Base-by-base conservation (phyloP, 2,113 vertebrate species). In the Notiomystis cincta region DNA sequence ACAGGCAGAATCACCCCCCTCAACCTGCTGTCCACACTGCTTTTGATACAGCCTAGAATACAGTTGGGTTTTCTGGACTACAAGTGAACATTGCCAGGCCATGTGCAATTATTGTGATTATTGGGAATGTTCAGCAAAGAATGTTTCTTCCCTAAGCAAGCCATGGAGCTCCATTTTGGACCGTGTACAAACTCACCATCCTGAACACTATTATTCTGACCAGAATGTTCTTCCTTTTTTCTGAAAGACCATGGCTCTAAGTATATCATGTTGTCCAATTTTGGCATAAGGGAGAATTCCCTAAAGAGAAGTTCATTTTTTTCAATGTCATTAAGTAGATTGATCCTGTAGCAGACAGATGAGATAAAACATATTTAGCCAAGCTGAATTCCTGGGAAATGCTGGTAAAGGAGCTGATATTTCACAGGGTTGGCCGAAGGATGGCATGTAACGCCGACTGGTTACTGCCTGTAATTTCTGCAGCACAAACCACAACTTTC, bases 31-130 rank as follows among this genome's bases (percentile, higher is more conserved):
- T 20, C 12, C 57, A 31, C 0, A 0, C 20, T 58, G 7, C 51
- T 82, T 72, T 56, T 50, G 44, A 33, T 44, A 35, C 35, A 89
- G 35, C 23, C 48, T 25, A 71, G 58, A 20, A 44, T 30, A 13
- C 1, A 1, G 3, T 0, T 65, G 30, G 5, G 25, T 33, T 64
- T 72, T 67, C 44, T 76, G 48, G 25, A 27, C 35, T 60, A 13
- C 4, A 5, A 58, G 11, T 0, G 0, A 2, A 66, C 15, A 9
- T 10, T 66, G n/a, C 6, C 0, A 0, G n/a, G 30, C 47, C 18
- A 42, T 0, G 1, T 71, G 22, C 28, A 65, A 38, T 48, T 65
- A n/a, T 19, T 89, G 12, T 51, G 35, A 44, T 65, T 82, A 51
- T 6, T 66, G 2, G 33, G 25, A 56, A 82, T 44, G 48, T 48